Base-by-base conservation (phyloP, 2,797 vertebrate species). In the Tiaroga cobitis region DNA sequence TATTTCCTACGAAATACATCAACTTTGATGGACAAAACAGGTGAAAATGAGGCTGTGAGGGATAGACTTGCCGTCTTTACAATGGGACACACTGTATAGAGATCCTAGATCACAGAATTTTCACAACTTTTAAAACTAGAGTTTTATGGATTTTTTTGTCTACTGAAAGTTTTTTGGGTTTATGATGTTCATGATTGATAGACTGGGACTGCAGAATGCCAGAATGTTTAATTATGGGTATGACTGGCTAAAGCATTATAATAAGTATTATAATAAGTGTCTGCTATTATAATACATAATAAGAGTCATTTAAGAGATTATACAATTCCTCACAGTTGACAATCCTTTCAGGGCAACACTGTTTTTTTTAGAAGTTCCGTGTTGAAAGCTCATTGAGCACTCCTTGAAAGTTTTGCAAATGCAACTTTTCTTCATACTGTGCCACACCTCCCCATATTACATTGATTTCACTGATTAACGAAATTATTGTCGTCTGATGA, bases 191-290 rank as follows among this genome's bases (percentile, higher is more conserved):
- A 94, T 96, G 82, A 94, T 98, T 41, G 96, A 97, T 90, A 97
- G 96, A 6, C 94, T 97, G 6, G 96, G 97, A 15, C 91, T 97
- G 61, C 96, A 96, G 91, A 95, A 91, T 54, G 94, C 95, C 72
- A 96, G 96, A 34, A 91, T 95, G 80, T 94, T 97, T 79, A 86
- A 93, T 0, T 93, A 96, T 2, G 96, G 97, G 97, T 98, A 91
- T 95, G 81, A 74, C 39, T n/a, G 8, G 19, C 49, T 26, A 24
- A 5, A 39, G 51, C n/a, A 72, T 81, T 72, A 81, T 56, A 21
- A 29, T 56, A 43, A 72, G 43, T 41, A 72, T 81, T 72, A 81
- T 56, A 21, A 29, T 56, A 43, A 72, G 43, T 41, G n/a, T 10
- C 16, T 72, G 11, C 56, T 79, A 63, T 63, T 39, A 78, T 56